Conservation (phyloP, 1,140 invertebrate species). For the Bemisia tabaci region DNA sequence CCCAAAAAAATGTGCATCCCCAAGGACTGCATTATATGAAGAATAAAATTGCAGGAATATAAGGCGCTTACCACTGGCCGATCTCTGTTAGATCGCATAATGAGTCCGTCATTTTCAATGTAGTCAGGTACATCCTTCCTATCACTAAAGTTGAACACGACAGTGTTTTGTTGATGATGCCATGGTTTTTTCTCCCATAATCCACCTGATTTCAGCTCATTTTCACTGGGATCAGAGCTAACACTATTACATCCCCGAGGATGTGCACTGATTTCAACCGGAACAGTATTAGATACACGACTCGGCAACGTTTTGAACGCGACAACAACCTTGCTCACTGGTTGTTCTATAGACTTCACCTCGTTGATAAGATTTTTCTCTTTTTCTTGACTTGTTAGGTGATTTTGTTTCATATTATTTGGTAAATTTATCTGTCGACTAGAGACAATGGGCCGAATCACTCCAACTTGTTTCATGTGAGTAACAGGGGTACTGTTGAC, state of each 20-base stretch:
- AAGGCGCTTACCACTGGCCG: background rate
- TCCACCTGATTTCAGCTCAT: slow-evolving; percentile 23
- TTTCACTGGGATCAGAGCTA: slow-evolving; percentile 5
- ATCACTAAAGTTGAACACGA: slow-evolving; percentile 76
- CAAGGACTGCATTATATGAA: no score
- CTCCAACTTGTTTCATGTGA: slow-evolving; percentile 38
- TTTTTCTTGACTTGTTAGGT: slow-evolving; percentile 44
- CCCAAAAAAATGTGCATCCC: no score
- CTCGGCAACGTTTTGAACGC: slow-evolving; percentile 26
- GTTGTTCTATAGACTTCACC: slow-evolving; percentile 43
- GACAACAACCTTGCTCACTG: slow-evolving; percentile 36
- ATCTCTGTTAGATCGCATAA: slow-evolving; percentile 40
- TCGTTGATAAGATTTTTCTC: slow-evolving; percentile 57
- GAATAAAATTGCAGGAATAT: no score
- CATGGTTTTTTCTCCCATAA: slow-evolving; percentile 39
- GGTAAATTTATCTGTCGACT: slow-evolving; percentile 27
- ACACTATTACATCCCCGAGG: slow-evolving; percentile 3
- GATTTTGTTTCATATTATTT: slow-evolving; percentile 14
- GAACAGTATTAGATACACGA: background rate
- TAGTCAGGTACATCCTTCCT: slow-evolving; percentile 76
- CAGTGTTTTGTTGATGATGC: slow-evolving; percentile 45
- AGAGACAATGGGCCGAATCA: slow-evolving; percentile 42
- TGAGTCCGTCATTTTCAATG: slow-evolving; percentile 73
- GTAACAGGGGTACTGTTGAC: background rate
- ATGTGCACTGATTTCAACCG: background rate